Evolutionary conservation across 2,797 vertebrate species (phyloP), one percentile per base, ranked within the genome.

Genomic region (Darevskia nairensis): DNA sequence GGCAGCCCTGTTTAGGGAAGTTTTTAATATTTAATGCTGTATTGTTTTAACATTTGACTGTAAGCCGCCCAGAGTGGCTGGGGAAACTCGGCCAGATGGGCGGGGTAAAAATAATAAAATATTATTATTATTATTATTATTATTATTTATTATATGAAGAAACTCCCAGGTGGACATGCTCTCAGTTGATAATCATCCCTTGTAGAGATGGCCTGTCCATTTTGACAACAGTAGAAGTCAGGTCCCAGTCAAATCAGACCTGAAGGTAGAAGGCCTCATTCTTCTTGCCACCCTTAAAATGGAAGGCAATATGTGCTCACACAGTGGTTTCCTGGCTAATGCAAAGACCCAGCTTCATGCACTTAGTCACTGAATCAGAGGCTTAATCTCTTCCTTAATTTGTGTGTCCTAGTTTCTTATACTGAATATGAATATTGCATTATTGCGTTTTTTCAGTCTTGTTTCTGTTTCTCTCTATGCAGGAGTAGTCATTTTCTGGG

Each of bases 301-400:
- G 17, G 55, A 80, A 55, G 41, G 17, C 29, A 68, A 29, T n/a
- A 79, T 72, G 19, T 32, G 19, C 25, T 44, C n/a, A 0, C 84
- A 27, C 25, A 71, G 39, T n/a, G 79, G 35, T 88, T 84, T 11
- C 76, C 75, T 23, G n/a, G 76, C 29, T 66, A 84, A 46, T 80
- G 50, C 66, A 80, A 72, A 80, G 13, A 41, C 27, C 13, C 59
- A 59, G 76, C 29, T 88, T 29, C 50, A 72, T 79, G n/a, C 83
- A 77, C 80, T 64, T 87, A 27, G 74, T 35, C 80, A 82, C 25
- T 46, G 29, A 25, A 25, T 87, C 19, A 74, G 27, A 64, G 32
- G 71, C 35, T 61, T 64, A 75, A 87, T 82, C 69, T 87, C n/a
- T 44, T 25, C 68, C 29, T 87, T 82, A 82, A 75, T 61, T 75